Conservation (phyloP, 1,140 invertebrate genomes). For the Brevipalpus yothersi region DNA sequence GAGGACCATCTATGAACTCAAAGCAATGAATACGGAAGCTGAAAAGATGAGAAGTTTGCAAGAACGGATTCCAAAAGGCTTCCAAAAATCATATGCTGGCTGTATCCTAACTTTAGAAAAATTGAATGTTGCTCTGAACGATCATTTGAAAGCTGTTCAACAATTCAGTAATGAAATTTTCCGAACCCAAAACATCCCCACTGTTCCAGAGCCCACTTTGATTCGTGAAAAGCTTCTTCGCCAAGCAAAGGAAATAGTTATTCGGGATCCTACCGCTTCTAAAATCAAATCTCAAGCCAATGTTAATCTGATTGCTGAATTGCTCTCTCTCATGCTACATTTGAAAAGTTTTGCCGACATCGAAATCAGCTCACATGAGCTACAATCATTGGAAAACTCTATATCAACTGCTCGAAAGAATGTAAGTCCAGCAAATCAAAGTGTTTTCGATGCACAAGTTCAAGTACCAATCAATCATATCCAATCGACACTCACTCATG, state of each 20-base stretch:
- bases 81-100: conserved; percentile 65
- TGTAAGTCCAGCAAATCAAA: conserved; percentile 46
- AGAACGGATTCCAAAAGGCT: conserved; percentile 47
- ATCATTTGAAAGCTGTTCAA: conserved; percentile 59
- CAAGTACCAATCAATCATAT: conserved; percentile 81
- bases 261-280: conserved; percentile 21
- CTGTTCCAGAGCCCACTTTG: conserved; percentile 42
- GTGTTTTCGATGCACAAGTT: conserved; percentile 60
- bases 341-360: conserved; percentile 68
- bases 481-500: conserved; percentile 47
- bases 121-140: conserved; percentile 64
- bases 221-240: conserved; percentile 58
- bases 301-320: conserved; percentile 53
- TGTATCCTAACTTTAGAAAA: conserved; percentile 71
- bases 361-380: conserved; percentile 66
- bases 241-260: conserved; percentile 54
- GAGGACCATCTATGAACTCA: conserved; percentile 47
- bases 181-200: conserved; percentile 48
- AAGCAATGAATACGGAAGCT: conserved; percentile 68
- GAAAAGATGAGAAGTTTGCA: conserved; percentile 37
- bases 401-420: conserved; percentile 62
- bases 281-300: conserved; percentile 27
- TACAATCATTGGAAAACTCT: conserved; percentile 73
- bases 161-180: conserved; percentile 57
- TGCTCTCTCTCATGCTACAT: conserved; percentile 74